Evolutionary conservation across 2,888 invertebrate species (phyloP).

Genomic region (Meliscaeva auricollis): DNA sequence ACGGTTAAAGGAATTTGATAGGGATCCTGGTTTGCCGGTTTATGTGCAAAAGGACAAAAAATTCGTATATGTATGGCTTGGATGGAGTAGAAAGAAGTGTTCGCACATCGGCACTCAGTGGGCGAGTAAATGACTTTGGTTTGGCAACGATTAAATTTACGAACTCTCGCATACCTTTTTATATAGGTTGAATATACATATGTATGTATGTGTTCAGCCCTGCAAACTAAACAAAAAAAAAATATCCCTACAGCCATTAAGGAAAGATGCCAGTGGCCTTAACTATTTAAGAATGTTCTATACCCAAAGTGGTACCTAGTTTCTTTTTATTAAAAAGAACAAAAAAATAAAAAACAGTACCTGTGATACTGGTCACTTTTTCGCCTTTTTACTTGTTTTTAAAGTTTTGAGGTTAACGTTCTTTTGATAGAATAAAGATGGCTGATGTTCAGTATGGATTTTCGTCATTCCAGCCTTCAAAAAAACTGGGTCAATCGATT

Average conservation of each 20-base stretch:
- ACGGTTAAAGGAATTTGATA: slow-evolving; percentile 68
- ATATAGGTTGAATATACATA: slow-evolving; percentile 32
- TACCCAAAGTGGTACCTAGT: neutral
- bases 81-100: slow-evolving; percentile 30
- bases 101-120: slow-evolving; percentile 70
- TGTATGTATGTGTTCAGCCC: neutral
- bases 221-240: neutral
- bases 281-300: neutral
- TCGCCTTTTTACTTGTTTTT: neutral
- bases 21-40: slow-evolving; percentile 50
- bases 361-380: slow-evolving; percentile 13
- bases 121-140: slow-evolving; percentile 73
- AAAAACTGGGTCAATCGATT: slow-evolving; percentile 72
- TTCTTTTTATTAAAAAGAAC: neutral
- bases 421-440: slow-evolving; percentile 49
- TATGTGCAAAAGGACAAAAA: slow-evolving; percentile 31
- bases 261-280: slow-evolving; percentile 8
- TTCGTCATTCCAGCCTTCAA: slow-evolving; percentile 60
- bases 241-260: neutral
- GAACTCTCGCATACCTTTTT: slow-evolving; percentile 40
- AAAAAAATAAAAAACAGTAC: neutral
- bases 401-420: slow-evolving; percentile 56
- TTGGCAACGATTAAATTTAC: slow-evolving; percentile 74
- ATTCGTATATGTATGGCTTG: neutral
- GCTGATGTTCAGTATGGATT: slow-evolving; percentile 29